Conservation (phyloP, 2,888 invertebrate species). For the Perithous albicinctus region DNA sequence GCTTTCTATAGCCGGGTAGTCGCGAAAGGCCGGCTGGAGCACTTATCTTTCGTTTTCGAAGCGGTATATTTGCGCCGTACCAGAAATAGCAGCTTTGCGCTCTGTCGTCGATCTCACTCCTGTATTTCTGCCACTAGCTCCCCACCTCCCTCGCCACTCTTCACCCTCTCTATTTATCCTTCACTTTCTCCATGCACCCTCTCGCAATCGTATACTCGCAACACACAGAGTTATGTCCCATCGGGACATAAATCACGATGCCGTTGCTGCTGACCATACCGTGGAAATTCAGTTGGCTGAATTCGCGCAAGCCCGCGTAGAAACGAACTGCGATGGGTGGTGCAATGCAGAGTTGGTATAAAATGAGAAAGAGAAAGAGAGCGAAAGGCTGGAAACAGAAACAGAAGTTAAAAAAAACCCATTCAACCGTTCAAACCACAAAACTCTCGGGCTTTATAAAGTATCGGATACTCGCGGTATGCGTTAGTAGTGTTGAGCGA, state of each 20-base stretch:
- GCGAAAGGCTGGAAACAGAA: neutral
- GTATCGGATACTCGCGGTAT: slow-evolving; percentile 71
- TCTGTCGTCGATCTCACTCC: slow-evolving; percentile 55
- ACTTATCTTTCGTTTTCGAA: slow-evolving; percentile 56
- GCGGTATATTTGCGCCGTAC: slow-evolving; percentile 50
- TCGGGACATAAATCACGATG: slow-evolving; percentile 58
- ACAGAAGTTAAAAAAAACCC: slow-evolving; percentile 65
- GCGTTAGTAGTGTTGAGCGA: slow-evolving; percentile 46
- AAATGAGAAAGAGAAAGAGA: slow-evolving; percentile 5
- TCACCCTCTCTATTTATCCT: neutral
- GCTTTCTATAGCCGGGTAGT: slow-evolving; percentile 35
- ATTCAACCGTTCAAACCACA: slow-evolving; percentile 71
- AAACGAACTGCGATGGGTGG: slow-evolving; percentile 31
- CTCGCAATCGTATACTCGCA: slow-evolving; percentile 15
- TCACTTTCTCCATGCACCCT: neutral
- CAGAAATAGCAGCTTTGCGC: slow-evolving; percentile 65
- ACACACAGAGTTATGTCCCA: slow-evolving; percentile 51
- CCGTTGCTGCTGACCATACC: slow-evolving; percentile 47
- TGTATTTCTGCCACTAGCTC: slow-evolving; percentile 37
- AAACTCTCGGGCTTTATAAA: slow-evolving; percentile 70
- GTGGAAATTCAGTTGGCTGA: slow-evolving; percentile 56
- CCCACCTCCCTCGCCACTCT: neutral
- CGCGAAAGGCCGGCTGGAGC: slow-evolving; percentile 42
- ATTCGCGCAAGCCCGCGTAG: slow-evolving; percentile 27
- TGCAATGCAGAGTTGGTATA: slow-evolving; percentile 24